phyloP scores from a whole-genome alignment of 2,888 invertebrate species.

The Acronicta psi region DNA sequence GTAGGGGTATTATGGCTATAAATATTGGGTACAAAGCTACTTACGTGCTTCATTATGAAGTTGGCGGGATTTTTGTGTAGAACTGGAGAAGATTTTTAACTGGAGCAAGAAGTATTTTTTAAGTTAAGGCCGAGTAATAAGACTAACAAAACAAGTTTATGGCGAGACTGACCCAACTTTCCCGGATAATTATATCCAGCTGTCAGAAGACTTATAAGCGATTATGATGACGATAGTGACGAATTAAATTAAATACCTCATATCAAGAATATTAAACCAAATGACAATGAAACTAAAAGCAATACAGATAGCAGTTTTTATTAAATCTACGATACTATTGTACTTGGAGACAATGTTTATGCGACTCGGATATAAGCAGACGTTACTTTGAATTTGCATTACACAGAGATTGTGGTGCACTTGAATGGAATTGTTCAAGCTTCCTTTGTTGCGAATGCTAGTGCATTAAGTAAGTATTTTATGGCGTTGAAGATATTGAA shows the following conservation, averaged over 20 bases:
- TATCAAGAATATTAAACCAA: no score
- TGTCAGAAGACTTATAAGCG: background rate
- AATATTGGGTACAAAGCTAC: no score
- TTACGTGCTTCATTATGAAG: no score
- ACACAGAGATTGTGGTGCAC: slow-evolving; percentile 46
- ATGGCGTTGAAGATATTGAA: slow-evolving; percentile 48
- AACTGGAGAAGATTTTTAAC: no score
- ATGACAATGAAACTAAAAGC: no score
- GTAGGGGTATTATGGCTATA: no score
- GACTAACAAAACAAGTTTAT: no score
- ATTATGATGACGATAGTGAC: background rate
- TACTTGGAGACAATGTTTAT: slow-evolving; percentile 32
- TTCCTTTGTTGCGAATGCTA: slow-evolving; percentile 41
- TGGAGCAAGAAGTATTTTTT: no score
- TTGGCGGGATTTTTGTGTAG: no score
- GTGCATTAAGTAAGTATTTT: slow-evolving; percentile 45
- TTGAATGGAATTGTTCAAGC: slow-evolving; percentile 46
- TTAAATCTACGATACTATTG: slow-evolving; percentile 30
- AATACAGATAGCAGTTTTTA: slow-evolving; percentile 24
- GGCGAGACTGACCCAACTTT: no score
- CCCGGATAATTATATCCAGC: no score
- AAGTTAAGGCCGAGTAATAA: no score
- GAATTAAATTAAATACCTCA: background rate
- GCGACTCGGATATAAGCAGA: slow-evolving; percentile 45
- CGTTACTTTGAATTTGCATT: slow-evolving; percentile 55